These are phyloP conservation scores for Sebastes flavidus DNA, from an alignment of 2,797 vertebrate species.

Conservation along the genomic window DNA sequence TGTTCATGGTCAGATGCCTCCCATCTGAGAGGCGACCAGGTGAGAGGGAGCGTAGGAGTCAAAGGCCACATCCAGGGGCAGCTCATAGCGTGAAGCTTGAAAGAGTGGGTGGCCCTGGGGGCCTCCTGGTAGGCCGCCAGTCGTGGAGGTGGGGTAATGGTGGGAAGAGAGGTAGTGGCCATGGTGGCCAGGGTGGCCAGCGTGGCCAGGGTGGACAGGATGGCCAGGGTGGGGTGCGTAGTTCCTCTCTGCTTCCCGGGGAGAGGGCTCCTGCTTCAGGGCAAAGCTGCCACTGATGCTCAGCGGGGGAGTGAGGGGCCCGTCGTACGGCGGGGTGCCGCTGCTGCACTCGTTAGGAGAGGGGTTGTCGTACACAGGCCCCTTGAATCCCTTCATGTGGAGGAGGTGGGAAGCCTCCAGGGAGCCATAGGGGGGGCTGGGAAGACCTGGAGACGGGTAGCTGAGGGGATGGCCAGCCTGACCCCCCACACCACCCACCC, in stretches of 20 bases:
- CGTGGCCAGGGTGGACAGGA: too few relatives aligned
- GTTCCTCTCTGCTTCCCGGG: conserved; percentile 88
- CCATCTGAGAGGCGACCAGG: conserved; percentile 85
- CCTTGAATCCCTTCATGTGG: conserved; percentile 93
- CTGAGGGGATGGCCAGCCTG: conserved; percentile 82
- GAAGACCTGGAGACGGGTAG: conserved; percentile 94
- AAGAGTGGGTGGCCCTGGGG: conserved; percentile 88
- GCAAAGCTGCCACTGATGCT: conserved; percentile 95
- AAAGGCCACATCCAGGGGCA: conserved; percentile 91
- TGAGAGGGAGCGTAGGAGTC: conserved; percentile 87
- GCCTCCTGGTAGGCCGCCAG: conserved; percentile 78
- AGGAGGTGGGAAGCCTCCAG: conserved; percentile 91
- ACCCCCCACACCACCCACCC: conserved; percentile 58
- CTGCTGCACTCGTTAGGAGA: conserved; percentile 86
- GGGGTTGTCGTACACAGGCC: conserved; percentile 84
- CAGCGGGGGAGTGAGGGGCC: conserved; percentile 92
- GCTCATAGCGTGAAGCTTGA: conserved; percentile 87
- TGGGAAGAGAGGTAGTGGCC: conserved; percentile 86
- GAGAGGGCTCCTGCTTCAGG: conserved; percentile 93
- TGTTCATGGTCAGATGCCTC: conserved; percentile 78
- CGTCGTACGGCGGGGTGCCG: conserved; percentile 91
- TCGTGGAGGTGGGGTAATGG: conserved; percentile 70
- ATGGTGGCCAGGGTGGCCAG: conserved; percentile 35
- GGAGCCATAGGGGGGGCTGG: conserved; percentile 95
- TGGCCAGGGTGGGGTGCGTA: conserved; percentile 76